A percentile compares a stretch with the other conserved stretches of the same genome.
Conservation (phyloP, 23 tunicate genomes). For the Phallusia fumigata region DNA sequence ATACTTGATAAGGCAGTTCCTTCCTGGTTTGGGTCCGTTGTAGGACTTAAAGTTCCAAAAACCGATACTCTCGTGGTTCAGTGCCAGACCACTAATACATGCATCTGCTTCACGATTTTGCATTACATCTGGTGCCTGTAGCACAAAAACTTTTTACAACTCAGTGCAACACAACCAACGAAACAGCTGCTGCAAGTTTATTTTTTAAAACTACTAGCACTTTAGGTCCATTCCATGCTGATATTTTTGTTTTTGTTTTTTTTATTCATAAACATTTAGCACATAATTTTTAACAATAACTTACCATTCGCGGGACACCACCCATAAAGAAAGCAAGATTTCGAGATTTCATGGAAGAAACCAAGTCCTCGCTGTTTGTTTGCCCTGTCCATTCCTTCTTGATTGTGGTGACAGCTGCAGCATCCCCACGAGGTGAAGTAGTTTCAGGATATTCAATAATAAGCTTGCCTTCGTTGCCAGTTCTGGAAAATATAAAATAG, state of each 20-base stretch:
- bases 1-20: slow-evolving; percentile 15
- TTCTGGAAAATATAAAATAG: slow-evolving; percentile 3
- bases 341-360: slow-evolving; percentile 5
- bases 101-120: background rate
- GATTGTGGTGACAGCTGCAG: background rate
- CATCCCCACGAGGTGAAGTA: slow-evolving; percentile 27
- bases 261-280: no score
- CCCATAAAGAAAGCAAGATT: slow-evolving; percentile 21
- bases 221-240: background rate
- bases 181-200: background rate
- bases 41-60: slow-evolving; percentile 63
- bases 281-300: no score
- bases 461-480: slow-evolving; percentile 33
- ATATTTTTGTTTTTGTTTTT: no score
- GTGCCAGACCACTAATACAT: slow-evolving; percentile 17
- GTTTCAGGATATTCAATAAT: slow-evolving; percentile 19
- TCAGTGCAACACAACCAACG: background rate
- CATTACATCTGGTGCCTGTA: slow-evolving; percentile 23
- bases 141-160: background rate
- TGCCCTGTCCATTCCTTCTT: background rate
- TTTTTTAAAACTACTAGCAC: background rate
- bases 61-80: slow-evolving; percentile 60
- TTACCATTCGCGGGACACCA: slow-evolving; percentile 18
- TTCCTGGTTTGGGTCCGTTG: slow-evolving; percentile 64
- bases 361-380: slow-evolving; percentile 14